Conservation (phyloP, 2,888 invertebrate species). For the Phrixothrix hirtus region DNA sequence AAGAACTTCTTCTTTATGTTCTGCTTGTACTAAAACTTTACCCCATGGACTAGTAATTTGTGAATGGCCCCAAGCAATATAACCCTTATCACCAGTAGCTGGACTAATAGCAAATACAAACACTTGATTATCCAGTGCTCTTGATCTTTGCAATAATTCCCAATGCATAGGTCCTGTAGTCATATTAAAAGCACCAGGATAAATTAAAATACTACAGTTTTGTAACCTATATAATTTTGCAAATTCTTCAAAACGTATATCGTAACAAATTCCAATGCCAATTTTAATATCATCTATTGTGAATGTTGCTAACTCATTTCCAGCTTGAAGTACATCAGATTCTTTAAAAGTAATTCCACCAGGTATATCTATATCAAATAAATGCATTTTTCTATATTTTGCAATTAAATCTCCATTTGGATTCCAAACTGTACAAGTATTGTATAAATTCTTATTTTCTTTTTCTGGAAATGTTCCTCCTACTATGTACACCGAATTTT, state of each 20-base stretch:
- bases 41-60: conserved; percentile 85
- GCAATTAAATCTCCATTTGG: conserved; percentile 76
- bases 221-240: conserved; percentile 69
- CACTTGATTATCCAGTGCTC: conserved; percentile 88
- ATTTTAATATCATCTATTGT: conserved; percentile 71
- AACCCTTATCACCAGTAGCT: conserved; percentile 75
- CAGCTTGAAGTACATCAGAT: conserved; percentile 80
- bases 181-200: conserved; percentile 96
- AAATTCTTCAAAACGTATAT: conserved; percentile 89
- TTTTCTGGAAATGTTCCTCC: conserved; percentile 91
- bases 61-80: conserved; percentile 90
- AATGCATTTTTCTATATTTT: conserved; percentile 86
- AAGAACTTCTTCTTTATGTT: conserved; percentile 71
- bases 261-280: conserved; percentile 94
- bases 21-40: conserved; percentile 69
- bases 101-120: conserved; percentile 86
- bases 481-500: conserved; percentile 76
- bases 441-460: conserved; percentile 69
- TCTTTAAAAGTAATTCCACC: conserved; percentile 92
- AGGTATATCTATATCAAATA: conserved; percentile 95
- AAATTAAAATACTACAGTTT: conserved; percentile 85
- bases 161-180: conserved; percentile 94
- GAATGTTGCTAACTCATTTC: conserved; percentile 74
- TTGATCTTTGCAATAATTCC: conserved; percentile 78
- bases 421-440: conserved; percentile 88